These are phyloP conservation scores for Cloeon dipterum DNA, from an alignment of 2,888 invertebrate species.

Conservation along the genomic window DNA sequence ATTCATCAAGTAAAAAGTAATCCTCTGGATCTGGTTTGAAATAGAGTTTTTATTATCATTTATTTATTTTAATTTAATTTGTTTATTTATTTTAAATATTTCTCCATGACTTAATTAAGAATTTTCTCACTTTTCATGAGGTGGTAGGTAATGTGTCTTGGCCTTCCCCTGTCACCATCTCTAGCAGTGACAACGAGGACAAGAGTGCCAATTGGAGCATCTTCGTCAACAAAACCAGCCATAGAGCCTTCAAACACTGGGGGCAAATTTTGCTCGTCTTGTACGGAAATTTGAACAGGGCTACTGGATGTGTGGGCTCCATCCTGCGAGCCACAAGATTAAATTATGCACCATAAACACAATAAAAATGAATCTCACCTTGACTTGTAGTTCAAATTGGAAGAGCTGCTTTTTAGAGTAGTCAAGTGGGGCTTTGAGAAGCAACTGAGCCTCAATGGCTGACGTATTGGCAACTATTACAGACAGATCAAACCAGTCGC, in stretches of 20 bases:
- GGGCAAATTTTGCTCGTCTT: slow-evolving; percentile 70
- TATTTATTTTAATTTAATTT: background rate
- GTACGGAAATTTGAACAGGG: slow-evolving; percentile 51
- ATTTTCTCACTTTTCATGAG: slow-evolving; percentile 47
- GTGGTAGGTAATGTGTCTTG: slow-evolving; percentile 53
- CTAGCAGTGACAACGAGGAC: slow-evolving; percentile 58
- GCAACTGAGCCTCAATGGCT: slow-evolving; percentile 41
- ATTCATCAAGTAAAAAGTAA: slow-evolving; percentile 58
- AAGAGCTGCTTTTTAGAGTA: slow-evolving; percentile 57
- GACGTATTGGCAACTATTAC: slow-evolving; percentile 33
- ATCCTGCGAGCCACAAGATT: slow-evolving; percentile 36
- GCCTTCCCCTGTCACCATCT: slow-evolving; percentile 67
- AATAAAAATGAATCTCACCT: slow-evolving; percentile 21
- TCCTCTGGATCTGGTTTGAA: slow-evolving; percentile 69
- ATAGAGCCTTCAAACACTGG: slow-evolving; percentile 63
- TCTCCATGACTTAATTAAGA: too few relatives aligned
- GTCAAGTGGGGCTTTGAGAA: slow-evolving; percentile 43
- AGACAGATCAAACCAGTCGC: slow-evolving; percentile 42
- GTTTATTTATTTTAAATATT: too few relatives aligned
- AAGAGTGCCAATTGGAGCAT: slow-evolving; percentile 59
- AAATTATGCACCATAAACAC: slow-evolving; percentile 2
- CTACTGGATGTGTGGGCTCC: slow-evolving; percentile 49
- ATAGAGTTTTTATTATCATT: background rate
- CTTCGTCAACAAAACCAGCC: slow-evolving; percentile 55
- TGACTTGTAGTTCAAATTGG: slow-evolving; percentile 50